phyloP scores from a whole-genome alignment of 2,888 invertebrate species.

The Melanophora roralis region DNA sequence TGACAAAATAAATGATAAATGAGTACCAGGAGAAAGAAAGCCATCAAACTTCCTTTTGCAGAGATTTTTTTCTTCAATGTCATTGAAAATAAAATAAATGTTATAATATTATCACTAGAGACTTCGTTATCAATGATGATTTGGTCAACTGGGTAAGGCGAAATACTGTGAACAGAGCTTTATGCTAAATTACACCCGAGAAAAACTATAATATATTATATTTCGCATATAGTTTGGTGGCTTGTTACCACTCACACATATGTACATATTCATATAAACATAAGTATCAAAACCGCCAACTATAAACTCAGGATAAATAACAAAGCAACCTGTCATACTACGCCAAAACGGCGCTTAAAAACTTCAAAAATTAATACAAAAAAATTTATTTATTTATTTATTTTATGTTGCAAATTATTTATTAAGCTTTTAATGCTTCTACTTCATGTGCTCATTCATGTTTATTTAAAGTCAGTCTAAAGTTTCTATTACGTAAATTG shows the following conservation, averaged over 20 bases:
- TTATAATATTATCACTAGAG: too few species aligned
- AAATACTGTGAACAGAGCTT: neutral
- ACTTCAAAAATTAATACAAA: neutral
- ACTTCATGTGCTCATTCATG: constrained; percentile 6
- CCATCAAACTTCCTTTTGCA: too few species aligned
- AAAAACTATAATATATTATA: constrained; percentile 5
- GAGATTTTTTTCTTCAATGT: too few species aligned
- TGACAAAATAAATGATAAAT: too few species aligned
- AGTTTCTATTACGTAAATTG: neutral
- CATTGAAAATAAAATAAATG: too few species aligned
- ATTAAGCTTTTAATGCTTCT: constrained; percentile 33
- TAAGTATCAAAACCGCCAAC: constrained; percentile 19
- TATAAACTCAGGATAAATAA: constrained; percentile 9
- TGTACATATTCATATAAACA: too few species aligned
- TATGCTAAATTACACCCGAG: neutral
- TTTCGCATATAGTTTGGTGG: too few species aligned
- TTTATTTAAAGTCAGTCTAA: constrained; percentile 8
- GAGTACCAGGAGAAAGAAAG: too few species aligned
- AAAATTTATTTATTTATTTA: constrained; percentile 7
- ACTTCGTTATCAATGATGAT: too few species aligned
- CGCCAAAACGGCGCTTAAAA: constrained; percentile 55
- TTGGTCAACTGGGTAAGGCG: too few species aligned
- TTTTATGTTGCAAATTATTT: constrained; percentile 55
- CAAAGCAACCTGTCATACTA: constrained; percentile 55
- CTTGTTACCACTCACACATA: neutral